Evolutionary conservation across 2,888 invertebrate genomes (phyloP).

Genomic region (Drosophila mimica): DNA sequence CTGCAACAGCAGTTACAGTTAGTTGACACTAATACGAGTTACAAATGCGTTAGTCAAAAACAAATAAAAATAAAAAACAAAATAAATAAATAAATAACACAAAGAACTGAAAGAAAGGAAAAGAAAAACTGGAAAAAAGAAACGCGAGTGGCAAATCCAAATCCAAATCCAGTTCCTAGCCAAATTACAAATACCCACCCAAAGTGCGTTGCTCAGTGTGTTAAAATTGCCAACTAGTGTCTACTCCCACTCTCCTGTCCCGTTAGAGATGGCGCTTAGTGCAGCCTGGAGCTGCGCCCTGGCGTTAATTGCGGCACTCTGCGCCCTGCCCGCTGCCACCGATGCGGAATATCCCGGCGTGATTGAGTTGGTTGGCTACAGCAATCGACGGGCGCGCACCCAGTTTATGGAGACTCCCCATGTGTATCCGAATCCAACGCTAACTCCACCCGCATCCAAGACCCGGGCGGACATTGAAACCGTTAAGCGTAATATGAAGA

Average conservation of each 20-base stretch:
- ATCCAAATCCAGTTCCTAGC: constrained; percentile 20
- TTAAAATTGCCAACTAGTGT: constrained; percentile 8
- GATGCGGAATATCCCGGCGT: constrained; percentile 83
- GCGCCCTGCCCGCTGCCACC: constrained; percentile 39
- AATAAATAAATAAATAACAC: constrained; percentile 28
- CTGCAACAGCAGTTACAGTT: constrained; percentile 74
- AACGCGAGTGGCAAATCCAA: constrained; percentile 40
- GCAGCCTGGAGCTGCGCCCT: constrained; percentile 63
- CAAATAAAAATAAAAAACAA: constrained; percentile 5
- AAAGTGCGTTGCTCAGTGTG: constrained; percentile 28
- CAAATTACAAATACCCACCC: constrained; percentile 1
- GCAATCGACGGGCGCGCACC: constrained; percentile 82
- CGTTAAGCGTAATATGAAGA: constrained; percentile 83
- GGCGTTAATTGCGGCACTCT: constrained; percentile 41
- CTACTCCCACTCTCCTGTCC: neutral
- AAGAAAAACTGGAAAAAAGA: constrained; percentile 21
- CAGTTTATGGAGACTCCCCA: constrained; percentile 72
- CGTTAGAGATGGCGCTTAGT: constrained; percentile 60
- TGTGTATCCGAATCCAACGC: constrained; percentile 42
- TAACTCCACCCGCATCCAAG: constrained; percentile 79
- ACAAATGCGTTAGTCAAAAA: constrained; percentile 47
- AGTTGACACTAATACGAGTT: constrained; percentile 79
- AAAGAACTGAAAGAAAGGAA: constrained; percentile 8
- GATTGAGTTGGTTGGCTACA: constrained; percentile 84
- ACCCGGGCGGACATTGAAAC: constrained; percentile 84